Base-by-base conservation (phyloP, 2,113 vertebrate species). In the Todiramphus chloris region DNA sequence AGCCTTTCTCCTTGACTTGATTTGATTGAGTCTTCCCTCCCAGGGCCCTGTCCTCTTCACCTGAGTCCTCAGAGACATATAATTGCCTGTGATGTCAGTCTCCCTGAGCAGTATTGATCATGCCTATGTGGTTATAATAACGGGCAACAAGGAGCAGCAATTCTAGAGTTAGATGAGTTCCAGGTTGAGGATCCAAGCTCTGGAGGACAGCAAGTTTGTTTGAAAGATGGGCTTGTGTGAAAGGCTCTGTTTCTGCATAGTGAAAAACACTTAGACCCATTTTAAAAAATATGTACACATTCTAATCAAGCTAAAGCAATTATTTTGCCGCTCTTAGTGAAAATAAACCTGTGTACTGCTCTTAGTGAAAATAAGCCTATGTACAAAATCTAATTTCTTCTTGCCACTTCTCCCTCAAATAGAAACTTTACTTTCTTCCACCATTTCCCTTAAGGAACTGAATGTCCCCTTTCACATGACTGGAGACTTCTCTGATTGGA, bases 381-480 rank as follows among this genome's bases (percentile, higher is more conserved):
- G 66, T 25, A 12, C 5, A 63, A 86, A 69, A 51, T 59, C 2
- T 44, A 27, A 6, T 56, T 89, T 77, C 4, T 84, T 74, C 21
- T 21, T 30, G 0, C 27, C 24, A 31, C 1, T 0, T 30, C 4
- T 59, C 13, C 4, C 8, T 11, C 2, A 76, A 24, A 60, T 1
- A 56, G 13, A 72, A 48, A 35, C 2, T 50, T 43, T 56, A 8
- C 64, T 82, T 48, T 74, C 41, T 60, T 5, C 12, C 5, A 21
- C 5, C 1, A 0, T 14, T 69, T 24, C 13, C 10, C 18, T 82
- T 73, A 53, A 82, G 48, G 43, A 87, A 56, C 5, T 70, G 20
- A 77, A 63, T 80, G 16, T 7, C 2, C 6, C 11, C 8, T 78
- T 74, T 67, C 33, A 28, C 1, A 27, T 24, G 12, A 27, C 13